Evolutionary conservation across 2,888 invertebrate genomes (phyloP), one percentile per base, ranked within the genome.

Genomic region (Papilio gigon): DNA sequence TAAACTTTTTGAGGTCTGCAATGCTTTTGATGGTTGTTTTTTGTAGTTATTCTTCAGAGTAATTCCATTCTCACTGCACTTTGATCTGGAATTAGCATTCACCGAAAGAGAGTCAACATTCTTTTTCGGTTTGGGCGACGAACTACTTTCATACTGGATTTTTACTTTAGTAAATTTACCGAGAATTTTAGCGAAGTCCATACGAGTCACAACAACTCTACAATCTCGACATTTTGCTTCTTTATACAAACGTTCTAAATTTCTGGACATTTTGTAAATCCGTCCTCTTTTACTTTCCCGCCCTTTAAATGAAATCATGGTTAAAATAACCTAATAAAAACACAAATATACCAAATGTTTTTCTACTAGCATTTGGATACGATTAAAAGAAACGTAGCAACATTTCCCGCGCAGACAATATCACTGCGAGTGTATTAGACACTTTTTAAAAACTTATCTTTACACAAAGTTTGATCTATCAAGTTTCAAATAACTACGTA

Each of bases 371-470:
- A 75, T 71, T 74, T 76, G 77, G 73, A 74, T 73, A 72, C 73
- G 75, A 82, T 74, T 78, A 79, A 76, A 78, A 77, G 76, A 81
- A 82, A 80, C 80, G 79, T 80, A 82, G 83, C 83, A 84, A 89
- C 89, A 90, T 92, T 92, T 92, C 92, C 92, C 92, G 92, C 92
- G 90, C 89, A 89, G 83, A 77, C 75, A 74, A 83, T 83, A 77
- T 76, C 71, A 75, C 72, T 72, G 72, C 71, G 71, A 77, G 42
- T 77, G 76, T 72, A 68, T 70, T 71, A 20, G 53, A 73, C 35
- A 8, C 35, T n/a, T 65, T 62, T 70, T 56, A 6, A 35, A 66
- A 53, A 62, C 8, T 11, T 20, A 37, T 35, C 44, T 33, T 6
- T 30, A 3, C 58, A 62, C 62, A 37, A 61, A 22, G 47, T 14